Conservation (phyloP, 2,113 vertebrate species). For the Corythornis vintsioides region DNA sequence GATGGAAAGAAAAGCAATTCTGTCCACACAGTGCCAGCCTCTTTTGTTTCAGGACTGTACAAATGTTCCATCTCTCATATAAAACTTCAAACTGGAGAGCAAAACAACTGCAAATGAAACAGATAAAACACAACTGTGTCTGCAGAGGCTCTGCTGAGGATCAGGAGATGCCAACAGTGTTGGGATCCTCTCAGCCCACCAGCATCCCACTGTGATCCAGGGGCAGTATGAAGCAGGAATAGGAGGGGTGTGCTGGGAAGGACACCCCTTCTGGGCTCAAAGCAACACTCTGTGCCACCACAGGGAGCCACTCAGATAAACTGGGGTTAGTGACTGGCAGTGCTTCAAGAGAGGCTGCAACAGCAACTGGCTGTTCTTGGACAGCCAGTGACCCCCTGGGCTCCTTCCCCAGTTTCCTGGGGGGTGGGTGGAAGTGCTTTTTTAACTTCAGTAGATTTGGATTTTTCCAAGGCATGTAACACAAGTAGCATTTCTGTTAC, state of each 20-base stretch:
- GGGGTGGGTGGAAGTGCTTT: not conserved
- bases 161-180: not conserved
- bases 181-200: not conserved
- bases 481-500: not conserved
- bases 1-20: not conserved
- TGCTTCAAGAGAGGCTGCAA: not conserved
- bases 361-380: not conserved
- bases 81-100: not conserved
- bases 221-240: not conserved
- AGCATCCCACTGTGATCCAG: not conserved
- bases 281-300: not conserved
- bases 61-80: not conserved
- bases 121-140: not conserved
- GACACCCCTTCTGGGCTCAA: not conserved
- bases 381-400: not conserved
- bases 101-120: not conserved
- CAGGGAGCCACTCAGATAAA: not conserved
- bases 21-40: not conserved
- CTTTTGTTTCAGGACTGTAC: not conserved
- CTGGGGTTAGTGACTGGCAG: not conserved
- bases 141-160: not conserved
- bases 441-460: not conserved
- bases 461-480: not conserved
- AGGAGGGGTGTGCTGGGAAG: not conserved
- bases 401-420: not conserved